Evolutionary conservation across 2,888 invertebrate species (phyloP).

Genomic region (Orchesella flavescens): DNA sequence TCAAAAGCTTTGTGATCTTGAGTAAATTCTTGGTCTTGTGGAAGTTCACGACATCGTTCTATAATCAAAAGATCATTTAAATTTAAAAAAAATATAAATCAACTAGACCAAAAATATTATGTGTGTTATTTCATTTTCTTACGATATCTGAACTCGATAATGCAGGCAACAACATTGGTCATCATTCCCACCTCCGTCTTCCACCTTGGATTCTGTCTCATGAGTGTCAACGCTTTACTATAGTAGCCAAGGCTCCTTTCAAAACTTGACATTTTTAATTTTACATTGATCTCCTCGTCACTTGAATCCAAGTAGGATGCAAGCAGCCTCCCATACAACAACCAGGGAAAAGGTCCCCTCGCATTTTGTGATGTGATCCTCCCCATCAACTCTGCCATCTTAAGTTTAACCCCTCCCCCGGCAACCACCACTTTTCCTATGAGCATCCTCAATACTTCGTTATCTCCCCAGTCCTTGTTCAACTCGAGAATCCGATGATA

Average conservation of each 20-base stretch:
- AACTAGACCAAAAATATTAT: no score
- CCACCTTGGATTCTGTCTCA: conserved; percentile 26
- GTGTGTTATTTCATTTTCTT: background rate
- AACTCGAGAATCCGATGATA: conserved; percentile 90
- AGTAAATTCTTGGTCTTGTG: no score
- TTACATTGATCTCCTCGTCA: background rate
- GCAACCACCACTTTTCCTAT: background rate
- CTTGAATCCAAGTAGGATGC: background rate
- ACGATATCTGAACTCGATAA: conserved; percentile 9
- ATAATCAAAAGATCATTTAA: no score
- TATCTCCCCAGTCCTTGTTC: conserved; percentile 73
- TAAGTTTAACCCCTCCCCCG: no score
- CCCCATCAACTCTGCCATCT: conserved; percentile 8
- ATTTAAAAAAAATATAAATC: no score
- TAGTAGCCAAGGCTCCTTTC: conserved; percentile 17
- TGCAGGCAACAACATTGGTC: background rate
- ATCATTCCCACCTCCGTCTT: background rate
- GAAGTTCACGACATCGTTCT: no score
- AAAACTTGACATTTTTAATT: background rate
- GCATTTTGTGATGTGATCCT: background rate
- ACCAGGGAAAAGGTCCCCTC: background rate
- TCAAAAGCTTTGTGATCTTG: no score
- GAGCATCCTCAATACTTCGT: no score
- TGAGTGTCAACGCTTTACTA: conserved; percentile 7
- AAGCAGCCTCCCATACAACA: conserved; percentile 17